Percentiles rank a stretch among this genome's conserved stretches.
phyloP scores from a whole-genome alignment of 2,797 vertebrate species.

The Capromys pilorides region DNA sequence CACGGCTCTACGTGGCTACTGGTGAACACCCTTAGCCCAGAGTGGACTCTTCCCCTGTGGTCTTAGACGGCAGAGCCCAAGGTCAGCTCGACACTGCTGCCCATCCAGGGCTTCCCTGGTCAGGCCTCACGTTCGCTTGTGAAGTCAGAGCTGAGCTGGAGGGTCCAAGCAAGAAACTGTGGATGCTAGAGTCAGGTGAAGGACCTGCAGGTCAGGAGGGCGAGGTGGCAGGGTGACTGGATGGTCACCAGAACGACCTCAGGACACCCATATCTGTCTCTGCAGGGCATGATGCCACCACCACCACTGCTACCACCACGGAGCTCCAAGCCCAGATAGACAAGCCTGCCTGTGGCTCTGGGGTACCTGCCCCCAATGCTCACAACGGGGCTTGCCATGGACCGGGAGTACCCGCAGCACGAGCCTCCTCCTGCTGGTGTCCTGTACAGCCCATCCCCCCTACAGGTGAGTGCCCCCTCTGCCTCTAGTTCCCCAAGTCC shows the following conservation, averaged over 20 bases:
- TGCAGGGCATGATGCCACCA: constrained; percentile 77
- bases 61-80: accelerated
- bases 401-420: constrained; percentile 88
- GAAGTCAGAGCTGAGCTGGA: neutral
- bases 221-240: no score
- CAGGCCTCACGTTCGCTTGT: neutral
- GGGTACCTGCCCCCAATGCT: constrained; percentile 87
- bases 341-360: neutral
- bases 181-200: neutral
- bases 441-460: constrained; percentile 74
- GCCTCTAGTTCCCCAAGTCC: neutral
- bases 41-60: neutral
- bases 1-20: neutral
- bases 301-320: neutral
- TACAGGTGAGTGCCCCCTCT: constrained; percentile 63
- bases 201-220: neutral
- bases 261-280: neutral
- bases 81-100: neutral
- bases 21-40: neutral
- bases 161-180: no score
- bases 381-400: constrained; percentile 92
- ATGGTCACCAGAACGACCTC: neutral
- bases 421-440: constrained; percentile 81
- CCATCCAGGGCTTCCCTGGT: neutral
- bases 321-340: constrained; percentile 80